Percentiles rank a stretch among this genome's conserved stretches.
These are phyloP conservation scores for Pangasius sanitwongsei DNA, from an alignment of 2,797 vertebrate genomes.

Conservation along the genomic window DNA sequence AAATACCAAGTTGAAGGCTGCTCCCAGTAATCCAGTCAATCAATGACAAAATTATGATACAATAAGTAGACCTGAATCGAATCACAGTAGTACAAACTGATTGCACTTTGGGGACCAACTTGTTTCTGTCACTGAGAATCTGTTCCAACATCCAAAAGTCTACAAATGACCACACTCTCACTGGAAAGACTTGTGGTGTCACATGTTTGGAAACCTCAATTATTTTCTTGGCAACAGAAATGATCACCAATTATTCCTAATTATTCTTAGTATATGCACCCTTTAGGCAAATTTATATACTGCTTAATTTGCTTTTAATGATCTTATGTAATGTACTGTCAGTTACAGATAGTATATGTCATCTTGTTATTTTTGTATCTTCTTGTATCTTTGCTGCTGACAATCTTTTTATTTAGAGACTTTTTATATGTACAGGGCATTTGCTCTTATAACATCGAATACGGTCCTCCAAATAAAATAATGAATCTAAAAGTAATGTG, in stretches of 20 bases:
- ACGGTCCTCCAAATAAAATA: background rate
- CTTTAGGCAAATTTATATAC: background rate
- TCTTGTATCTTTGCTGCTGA: background rate
- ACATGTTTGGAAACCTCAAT: background rate
- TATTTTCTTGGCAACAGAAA: background rate
- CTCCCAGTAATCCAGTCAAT: conserved; percentile 61
- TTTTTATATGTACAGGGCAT: background rate
- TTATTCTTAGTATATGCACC: background rate
- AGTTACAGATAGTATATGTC: background rate
- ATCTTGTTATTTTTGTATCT: background rate
- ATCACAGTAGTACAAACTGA: background rate
- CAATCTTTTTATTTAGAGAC: background rate
- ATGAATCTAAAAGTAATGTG: background rate
- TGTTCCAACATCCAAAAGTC: background rate
- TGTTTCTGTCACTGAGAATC: background rate
- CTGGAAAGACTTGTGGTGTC: background rate
- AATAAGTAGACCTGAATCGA: background rate
- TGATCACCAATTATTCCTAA: background rate
- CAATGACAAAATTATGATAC: background rate
- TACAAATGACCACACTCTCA: background rate
- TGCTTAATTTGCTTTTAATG: background rate
- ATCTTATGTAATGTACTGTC: background rate
- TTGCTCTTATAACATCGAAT: background rate
- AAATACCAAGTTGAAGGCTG: conserved; percentile 70
- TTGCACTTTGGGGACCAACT: background rate